Evolutionary conservation across 2,888 invertebrate species (phyloP).

Genomic region (Sphecodes monilicornis): DNA sequence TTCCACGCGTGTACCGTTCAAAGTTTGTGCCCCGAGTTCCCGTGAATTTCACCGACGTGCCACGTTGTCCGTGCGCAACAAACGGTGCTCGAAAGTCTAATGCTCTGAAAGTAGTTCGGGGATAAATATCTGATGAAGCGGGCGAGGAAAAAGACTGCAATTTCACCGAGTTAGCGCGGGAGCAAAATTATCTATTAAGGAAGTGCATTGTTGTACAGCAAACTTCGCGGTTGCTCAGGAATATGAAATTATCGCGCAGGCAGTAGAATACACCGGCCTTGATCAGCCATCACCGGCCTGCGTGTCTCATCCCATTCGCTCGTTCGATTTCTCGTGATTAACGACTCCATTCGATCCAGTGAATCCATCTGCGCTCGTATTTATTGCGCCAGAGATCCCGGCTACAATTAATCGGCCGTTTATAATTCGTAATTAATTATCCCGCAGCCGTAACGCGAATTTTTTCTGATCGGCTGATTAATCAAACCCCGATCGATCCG

Average conservation of each 20-base stretch:
- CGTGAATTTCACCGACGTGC: conserved; percentile 4
- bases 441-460: conserved; percentile 5
- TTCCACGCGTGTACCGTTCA: conserved; percentile 34
- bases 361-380: conserved; percentile 47
- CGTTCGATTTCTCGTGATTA: conserved; percentile 55
- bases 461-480: conserved; percentile 30
- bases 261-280: conserved; percentile 37
- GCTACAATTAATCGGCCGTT: conserved; percentile 53
- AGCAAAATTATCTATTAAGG: background rate
- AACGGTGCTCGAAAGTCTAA: background rate
- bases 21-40: conserved; percentile 16
- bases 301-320: conserved; percentile 34
- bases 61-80: background rate
- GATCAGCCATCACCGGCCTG: conserved; percentile 23
- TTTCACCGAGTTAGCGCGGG: background rate
- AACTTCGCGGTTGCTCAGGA: background rate
- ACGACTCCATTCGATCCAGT: conserved; percentile 35
- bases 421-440: conserved; percentile 59
- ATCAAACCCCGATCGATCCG: conserved; percentile 10
- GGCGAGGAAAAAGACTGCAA: conserved; percentile 3
- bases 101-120: background rate
- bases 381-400: conserved; percentile 39
- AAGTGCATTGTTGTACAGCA: background rate
- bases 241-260: conserved; percentile 59
- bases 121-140: background rate